Percentiles rank a stretch among this genome's conserved stretches.
These are phyloP conservation scores for Alligator sinensis DNA, from an alignment of 2,113 vertebrate genomes.

Conservation along the genomic window DNA sequence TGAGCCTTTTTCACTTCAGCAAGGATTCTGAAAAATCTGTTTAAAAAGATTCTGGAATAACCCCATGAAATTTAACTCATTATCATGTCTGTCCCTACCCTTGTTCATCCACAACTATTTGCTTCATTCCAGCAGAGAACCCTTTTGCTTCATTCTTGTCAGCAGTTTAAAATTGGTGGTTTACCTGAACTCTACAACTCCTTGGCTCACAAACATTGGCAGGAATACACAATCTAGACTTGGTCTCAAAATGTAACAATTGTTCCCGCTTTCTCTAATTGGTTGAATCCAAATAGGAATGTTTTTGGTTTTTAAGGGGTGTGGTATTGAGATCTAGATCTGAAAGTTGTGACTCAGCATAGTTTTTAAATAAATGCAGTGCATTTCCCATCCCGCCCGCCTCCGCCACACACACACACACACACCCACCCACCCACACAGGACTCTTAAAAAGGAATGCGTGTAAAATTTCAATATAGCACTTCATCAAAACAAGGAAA, in stretches of 20 bases:
- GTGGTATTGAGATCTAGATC: rapidly evolving
- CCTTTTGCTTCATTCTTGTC: neutral
- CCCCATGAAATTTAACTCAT: rapidly evolving
- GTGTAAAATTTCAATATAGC: neutral
- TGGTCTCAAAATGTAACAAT: neutral
- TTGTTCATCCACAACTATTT: neutral
- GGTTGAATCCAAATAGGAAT: neutral
- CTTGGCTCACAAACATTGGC: neutral
- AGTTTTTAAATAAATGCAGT: neutral
- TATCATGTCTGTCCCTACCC: neutral
- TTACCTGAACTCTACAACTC: neutral
- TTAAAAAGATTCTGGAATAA: neutral
- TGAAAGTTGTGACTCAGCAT: neutral
- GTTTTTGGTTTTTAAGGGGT: neutral
- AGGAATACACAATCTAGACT: neutral
- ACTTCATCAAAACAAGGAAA: neutral
- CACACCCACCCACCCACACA: too few relatives aligned
- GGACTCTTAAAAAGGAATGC: neutral
- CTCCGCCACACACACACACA: too few relatives aligned
- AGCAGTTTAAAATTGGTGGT: neutral
- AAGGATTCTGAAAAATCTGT: neutral
- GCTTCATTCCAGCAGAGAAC: neutral
- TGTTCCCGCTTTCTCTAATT: rapidly evolving
- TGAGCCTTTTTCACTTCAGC: neutral
- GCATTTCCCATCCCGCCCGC: too few relatives aligned